phyloP scores from a whole-genome alignment of 2,113 vertebrate genomes.

The Ariopsis seemanni region DNA sequence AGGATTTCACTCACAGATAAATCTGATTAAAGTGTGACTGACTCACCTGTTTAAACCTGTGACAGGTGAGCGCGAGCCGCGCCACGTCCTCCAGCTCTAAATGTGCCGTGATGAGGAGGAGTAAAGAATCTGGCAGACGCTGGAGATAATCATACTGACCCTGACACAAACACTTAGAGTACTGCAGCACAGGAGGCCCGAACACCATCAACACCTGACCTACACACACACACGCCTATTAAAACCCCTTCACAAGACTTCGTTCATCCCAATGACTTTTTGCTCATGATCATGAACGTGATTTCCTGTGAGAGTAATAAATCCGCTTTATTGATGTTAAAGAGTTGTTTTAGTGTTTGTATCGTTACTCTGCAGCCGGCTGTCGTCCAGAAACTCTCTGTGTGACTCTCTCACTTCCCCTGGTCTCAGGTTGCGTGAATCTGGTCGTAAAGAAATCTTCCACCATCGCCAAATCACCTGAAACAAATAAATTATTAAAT shows the following conservation, averaged over 20 bases:
- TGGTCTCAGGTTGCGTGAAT: slow-evolving; percentile 68
- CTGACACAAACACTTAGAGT: slow-evolving; percentile 73
- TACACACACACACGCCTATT: slow-evolving; percentile 37
- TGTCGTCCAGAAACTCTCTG: slow-evolving; percentile 75
- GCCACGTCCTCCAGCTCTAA: slow-evolving; percentile 81
- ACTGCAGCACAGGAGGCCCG: slow-evolving; percentile 71
- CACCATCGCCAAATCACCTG: slow-evolving; percentile 84
- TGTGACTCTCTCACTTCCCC: slow-evolving; percentile 75
- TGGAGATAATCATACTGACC: slow-evolving; percentile 81
- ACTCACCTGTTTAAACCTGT: slow-evolving; percentile 74
- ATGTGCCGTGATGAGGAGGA: slow-evolving; percentile 77
- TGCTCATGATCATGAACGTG: not conserved
- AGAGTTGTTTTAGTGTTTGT: not conserved
- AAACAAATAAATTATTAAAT: not conserved
- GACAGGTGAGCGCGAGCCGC: slow-evolving; percentile 76
- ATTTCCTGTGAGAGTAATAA: not conserved
- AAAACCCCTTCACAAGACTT: not conserved
- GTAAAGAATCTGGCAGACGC: slow-evolving; percentile 74
- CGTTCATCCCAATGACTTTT: not conserved
- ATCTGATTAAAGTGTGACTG: not conserved
- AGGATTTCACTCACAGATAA: not conserved
- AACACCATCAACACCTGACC: slow-evolving; percentile 76
- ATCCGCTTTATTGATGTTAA: not conserved
- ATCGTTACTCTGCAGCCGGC: slow-evolving; percentile 73
- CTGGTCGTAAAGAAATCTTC: slow-evolving; percentile 76